Evolutionary conservation across 2,888 invertebrate species (phyloP).

Genomic region (Callimorpha dominula): DNA sequence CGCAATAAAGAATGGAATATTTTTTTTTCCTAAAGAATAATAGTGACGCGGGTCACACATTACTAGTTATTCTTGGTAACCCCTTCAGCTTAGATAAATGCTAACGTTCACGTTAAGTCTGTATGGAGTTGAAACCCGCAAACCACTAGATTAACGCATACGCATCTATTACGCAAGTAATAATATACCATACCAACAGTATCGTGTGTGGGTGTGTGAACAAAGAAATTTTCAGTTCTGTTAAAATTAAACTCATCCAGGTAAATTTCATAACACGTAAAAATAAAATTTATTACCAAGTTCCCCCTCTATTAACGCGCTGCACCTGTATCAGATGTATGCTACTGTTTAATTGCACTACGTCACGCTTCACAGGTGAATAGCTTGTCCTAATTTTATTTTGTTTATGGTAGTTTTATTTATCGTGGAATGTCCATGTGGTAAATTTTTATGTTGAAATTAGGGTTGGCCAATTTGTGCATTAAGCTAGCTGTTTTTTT

Average conservation of each 20-base stretch:
- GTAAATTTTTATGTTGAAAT: constrained; percentile 7
- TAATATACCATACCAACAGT: too few relatives aligned
- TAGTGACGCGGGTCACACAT: too few relatives aligned
- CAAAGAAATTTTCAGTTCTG: too few relatives aligned
- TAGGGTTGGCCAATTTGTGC: constrained; percentile 4
- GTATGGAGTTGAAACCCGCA: too few relatives aligned
- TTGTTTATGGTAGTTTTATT: constrained; percentile 13
- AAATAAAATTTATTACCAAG: background rate
- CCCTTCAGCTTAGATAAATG: too few relatives aligned
- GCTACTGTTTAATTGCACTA: constrained; percentile 30
- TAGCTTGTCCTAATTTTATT: constrained; percentile 14
- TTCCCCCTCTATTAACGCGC: constrained; percentile 19
- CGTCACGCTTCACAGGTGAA: constrained; percentile 40
- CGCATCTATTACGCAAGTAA: too few relatives aligned
- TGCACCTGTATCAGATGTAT: constrained; percentile 44
- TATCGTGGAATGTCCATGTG: constrained; percentile 15
- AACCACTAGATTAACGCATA: too few relatives aligned
- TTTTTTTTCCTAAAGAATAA: too few relatives aligned
- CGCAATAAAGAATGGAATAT: too few relatives aligned
- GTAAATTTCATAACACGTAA: background rate
- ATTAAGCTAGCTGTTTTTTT: background rate
- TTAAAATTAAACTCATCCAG: background rate
- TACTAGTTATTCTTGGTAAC: too few relatives aligned
- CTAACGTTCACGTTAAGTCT: too few relatives aligned
- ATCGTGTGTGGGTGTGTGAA: too few relatives aligned